Evolutionary conservation across 2,797 vertebrate genomes (phyloP), one percentile per base, ranked within the genome.

Genomic region (Enteromius unitaeniatus): DNA sequence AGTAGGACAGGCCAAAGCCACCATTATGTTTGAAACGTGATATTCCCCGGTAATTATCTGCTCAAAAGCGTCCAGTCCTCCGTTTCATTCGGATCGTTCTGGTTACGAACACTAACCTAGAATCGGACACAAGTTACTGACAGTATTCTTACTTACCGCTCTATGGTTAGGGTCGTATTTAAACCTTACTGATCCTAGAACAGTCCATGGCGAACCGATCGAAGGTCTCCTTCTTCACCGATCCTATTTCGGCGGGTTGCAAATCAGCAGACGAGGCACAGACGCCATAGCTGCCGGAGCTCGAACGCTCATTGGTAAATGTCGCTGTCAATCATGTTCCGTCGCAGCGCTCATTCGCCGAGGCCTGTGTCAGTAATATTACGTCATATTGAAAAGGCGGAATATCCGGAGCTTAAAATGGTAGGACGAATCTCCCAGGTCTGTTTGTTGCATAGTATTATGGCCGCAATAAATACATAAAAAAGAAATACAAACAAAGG

Each of bases 171-270:
- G 45, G 78, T 86, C 85, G 55, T 87, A 82, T 86, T 90, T 91
- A 87, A 86, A 89, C 10, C 84, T 81, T 85, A 92, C 95, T 95
- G 95, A 96, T 96, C 95, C 95, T 94, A 87, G 95, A 96, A 94
- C 95, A 94, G 95, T 95, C 91, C 89, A 89, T 79, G 84, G 84
- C 81, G 82, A 86, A 62, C 75, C 26, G 69, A 90, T 79, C 92
- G 93, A 94, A 93, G 93, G 93, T 94, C 93, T 92, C 65, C 84
- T 93, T 91, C 94, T 89, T 93, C 93, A 86, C 87, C 73, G 81
- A 89, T 90, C 85, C 37, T 70, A 84, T 92, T 90, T 90, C 91
- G 87, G 93, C 94, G 90, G 94, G 92, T 95, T 94, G 92, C 93
- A 93, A 95, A 94, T 95, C 94, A 95, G 95, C 93, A 86, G 31